These are phyloP conservation scores for Drosophila paracracens DNA, from an alignment of 2,888 invertebrate species.

Conservation along the genomic window DNA sequence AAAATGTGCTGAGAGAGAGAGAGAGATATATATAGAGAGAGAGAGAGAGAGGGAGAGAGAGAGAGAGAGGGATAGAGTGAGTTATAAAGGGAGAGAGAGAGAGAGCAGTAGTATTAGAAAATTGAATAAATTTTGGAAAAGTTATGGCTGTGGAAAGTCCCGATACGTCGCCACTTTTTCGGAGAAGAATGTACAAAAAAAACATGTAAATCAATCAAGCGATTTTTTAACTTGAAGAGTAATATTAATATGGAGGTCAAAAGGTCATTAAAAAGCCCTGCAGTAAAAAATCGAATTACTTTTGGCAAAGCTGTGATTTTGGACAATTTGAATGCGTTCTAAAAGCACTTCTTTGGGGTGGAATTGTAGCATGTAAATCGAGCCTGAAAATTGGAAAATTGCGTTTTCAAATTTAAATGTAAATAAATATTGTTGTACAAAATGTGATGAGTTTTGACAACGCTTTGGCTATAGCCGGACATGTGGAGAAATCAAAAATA, in stretches of 20 bases:
- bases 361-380: neutral
- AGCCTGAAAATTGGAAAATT: neutral
- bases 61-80: too few species aligned
- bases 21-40: neutral
- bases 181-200: too few species aligned
- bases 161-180: too few species aligned
- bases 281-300: neutral
- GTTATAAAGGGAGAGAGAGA: neutral
- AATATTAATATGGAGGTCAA: neutral
- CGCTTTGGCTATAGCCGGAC: too few species aligned
- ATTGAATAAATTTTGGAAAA: neutral
- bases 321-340: neutral
- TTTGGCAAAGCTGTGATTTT: neutral
- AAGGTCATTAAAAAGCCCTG: neutral
- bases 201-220: neutral
- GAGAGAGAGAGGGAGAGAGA: neutral
- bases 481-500: neutral
- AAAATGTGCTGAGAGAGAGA: conserved; percentile 64
- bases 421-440: too few species aligned
- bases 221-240: neutral
- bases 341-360: neutral
- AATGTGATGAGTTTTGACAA: neutral
- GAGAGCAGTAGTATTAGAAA: neutral
- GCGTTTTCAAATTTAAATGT: too few species aligned
- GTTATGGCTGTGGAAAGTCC: neutral